Percentiles rank a stretch among this genome's conserved stretches.
phyloP scores from a whole-genome alignment of 2,797 vertebrate species.

The Amniataba percoides region DNA sequence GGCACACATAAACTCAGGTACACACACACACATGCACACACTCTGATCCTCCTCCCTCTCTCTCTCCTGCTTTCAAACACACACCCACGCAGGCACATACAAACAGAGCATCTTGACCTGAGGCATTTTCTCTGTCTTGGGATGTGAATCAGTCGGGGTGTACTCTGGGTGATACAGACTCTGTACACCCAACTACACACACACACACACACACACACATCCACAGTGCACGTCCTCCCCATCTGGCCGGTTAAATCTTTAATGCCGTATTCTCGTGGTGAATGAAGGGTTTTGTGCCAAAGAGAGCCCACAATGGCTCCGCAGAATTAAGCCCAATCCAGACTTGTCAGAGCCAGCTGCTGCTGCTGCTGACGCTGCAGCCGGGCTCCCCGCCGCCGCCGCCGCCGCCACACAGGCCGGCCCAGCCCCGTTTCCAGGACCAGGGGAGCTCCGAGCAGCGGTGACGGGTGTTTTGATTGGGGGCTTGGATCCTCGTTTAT shows the following conservation, averaged over 20 bases:
- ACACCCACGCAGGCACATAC: slow-evolving; percentile 20
- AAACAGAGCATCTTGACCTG: slow-evolving; percentile 45
- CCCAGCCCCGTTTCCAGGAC: slow-evolving; percentile 32
- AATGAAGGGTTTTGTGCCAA: slow-evolving; percentile 35
- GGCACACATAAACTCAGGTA: slow-evolving; percentile 6
- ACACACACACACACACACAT: slow-evolving; percentile 1
- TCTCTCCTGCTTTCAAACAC: slow-evolving; percentile 10
- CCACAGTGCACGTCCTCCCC: slow-evolving; percentile 23
- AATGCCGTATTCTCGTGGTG: slow-evolving; percentile 50
- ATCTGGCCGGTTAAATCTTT: slow-evolving; percentile 70
- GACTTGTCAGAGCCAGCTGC: slow-evolving; percentile 63
- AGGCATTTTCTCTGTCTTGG: slow-evolving; percentile 37
- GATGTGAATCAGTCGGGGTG: slow-evolving; percentile 30
- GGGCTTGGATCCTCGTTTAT: slow-evolving; percentile 47
- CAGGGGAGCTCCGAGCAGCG: slow-evolving; percentile 36
- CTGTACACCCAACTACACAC: slow-evolving; percentile 23
- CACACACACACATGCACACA: slow-evolving; percentile 18
- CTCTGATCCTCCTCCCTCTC: slow-evolving; percentile 9
- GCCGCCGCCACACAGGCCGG: slow-evolving; percentile 3
- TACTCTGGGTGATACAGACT: slow-evolving; percentile 23
- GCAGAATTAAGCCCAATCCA: slow-evolving; percentile 46
- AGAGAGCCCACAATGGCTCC: slow-evolving; percentile 31
- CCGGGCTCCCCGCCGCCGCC: not conserved
- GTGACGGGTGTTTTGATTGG: slow-evolving; percentile 60
- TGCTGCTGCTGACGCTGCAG: slow-evolving; percentile 10